Percentiles rank a stretch among this genome's conserved stretches.
Conservation (phyloP, 2,888 invertebrate species). For the Agrotis ipsilon region DNA sequence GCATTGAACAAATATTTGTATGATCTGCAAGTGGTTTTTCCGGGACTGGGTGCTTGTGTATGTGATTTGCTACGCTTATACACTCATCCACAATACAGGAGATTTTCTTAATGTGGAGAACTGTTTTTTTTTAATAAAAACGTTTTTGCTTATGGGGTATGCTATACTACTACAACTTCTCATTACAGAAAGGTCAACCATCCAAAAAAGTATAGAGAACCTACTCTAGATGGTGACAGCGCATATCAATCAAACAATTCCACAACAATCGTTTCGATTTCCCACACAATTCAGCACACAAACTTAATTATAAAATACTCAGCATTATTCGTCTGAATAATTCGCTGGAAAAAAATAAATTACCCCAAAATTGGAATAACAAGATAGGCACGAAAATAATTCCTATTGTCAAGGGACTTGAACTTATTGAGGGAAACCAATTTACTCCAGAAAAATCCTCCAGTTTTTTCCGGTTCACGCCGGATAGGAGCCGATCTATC, state of each 20-base stretch:
- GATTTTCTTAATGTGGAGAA: too few species aligned
- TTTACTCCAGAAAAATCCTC: slow-evolving; percentile 77
- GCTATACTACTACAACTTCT: not conserved
- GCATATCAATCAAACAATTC: slow-evolving; percentile 38
- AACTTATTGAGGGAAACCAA: slow-evolving; percentile 85
- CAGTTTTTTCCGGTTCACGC: slow-evolving; percentile 70
- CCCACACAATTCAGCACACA: slow-evolving; percentile 57
- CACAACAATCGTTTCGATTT: slow-evolving; percentile 59
- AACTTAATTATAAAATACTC: slow-evolving; percentile 73
- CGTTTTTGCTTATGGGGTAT: too few species aligned
- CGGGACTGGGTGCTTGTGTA: too few species aligned
- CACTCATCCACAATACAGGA: too few species aligned
- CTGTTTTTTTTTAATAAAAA: too few species aligned
- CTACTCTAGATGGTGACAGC: slow-evolving; percentile 9
- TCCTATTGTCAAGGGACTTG: slow-evolving; percentile 84
- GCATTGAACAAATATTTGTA: too few species aligned
- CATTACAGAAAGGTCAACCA: not conserved
- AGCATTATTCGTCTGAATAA: slow-evolving; percentile 68
- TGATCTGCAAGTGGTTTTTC: too few species aligned
- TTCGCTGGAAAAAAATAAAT: slow-evolving; percentile 77
- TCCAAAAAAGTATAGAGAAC: not conserved
- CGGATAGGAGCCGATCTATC: slow-evolving; percentile 58
- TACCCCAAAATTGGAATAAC: slow-evolving; percentile 84
- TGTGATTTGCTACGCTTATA: too few species aligned
- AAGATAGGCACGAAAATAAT: slow-evolving; percentile 84